phyloP scores from a whole-genome alignment of 2,113 vertebrate species.

The Rhea pennata region DNA sequence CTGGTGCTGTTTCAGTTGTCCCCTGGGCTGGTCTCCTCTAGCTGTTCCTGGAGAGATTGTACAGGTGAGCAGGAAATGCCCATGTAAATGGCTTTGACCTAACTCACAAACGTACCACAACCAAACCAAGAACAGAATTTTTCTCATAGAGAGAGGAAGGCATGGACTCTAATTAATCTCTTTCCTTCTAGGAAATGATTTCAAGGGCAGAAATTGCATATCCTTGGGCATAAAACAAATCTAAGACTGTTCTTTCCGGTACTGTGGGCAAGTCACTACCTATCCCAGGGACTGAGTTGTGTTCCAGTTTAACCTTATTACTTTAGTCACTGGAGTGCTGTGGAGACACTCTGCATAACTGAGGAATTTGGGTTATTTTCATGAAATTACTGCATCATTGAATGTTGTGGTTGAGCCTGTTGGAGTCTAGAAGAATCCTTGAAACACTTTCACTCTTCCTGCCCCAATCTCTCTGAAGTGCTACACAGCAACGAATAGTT shows the following conservation, averaged over 20 bases:
- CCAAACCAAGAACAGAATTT: background rate
- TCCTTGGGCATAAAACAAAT: conserved; percentile 46
- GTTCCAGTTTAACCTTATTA: conserved; percentile 23
- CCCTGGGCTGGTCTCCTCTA: background rate
- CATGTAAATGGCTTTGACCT: background rate
- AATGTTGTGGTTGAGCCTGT: background rate
- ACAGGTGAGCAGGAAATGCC: background rate
- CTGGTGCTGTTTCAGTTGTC: background rate
- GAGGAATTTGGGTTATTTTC: conserved; percentile 21
- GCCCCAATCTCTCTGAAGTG: background rate
- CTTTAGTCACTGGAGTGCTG: conserved; percentile 2
- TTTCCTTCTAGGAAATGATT: conserved; percentile 65
- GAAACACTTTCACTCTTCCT: background rate
- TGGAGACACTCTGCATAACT: background rate
- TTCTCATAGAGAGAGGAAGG: background rate
- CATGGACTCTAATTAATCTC: conserved; percentile 1
- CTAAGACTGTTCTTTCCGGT: conserved; percentile 12
- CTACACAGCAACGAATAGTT: background rate
- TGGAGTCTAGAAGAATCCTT: background rate
- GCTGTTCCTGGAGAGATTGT: background rate
- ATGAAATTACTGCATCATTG: background rate
- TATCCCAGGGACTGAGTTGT: conserved; percentile 32
- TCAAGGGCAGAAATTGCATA: conserved; percentile 50
- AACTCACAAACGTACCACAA: fast-evolving
- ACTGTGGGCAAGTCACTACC: conserved; percentile 40